Conservation (phyloP, 2,888 invertebrate genomes). For the Phyllotreta cruciferae region DNA sequence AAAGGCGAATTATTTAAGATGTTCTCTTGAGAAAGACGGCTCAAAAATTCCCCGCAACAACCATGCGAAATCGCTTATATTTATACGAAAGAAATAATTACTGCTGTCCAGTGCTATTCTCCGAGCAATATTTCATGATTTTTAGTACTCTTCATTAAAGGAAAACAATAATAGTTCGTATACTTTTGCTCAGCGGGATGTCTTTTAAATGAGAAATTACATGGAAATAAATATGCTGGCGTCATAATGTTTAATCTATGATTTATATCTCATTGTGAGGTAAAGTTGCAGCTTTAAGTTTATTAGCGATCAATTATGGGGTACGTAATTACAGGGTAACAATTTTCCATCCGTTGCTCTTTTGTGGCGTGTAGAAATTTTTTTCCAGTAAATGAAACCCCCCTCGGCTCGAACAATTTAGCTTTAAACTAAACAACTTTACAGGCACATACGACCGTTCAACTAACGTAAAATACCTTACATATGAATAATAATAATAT, state of each 20-base stretch:
- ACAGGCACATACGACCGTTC: too few species aligned
- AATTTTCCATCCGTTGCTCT: too few species aligned
- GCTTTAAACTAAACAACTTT: slow-evolving; percentile 1
- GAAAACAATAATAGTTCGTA: slow-evolving; percentile 31
- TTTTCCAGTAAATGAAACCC: too few species aligned
- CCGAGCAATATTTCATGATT: slow-evolving; percentile 27
- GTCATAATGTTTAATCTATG: slow-evolving; percentile 40
- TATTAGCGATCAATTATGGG: slow-evolving; percentile 36
- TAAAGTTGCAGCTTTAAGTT: slow-evolving; percentile 32
- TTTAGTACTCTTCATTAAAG: slow-evolving; percentile 30
- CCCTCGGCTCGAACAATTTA: too few species aligned
- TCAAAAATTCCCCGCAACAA: slow-evolving; percentile 16
- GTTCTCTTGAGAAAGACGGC: slow-evolving; percentile 9
- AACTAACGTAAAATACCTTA: slow-evolving; percentile 8
- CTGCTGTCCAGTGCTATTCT: slow-evolving; percentile 18
- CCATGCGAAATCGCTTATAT: slow-evolving; percentile 15
- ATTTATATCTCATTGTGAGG: slow-evolving; percentile 39
- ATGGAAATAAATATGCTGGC: slow-evolving; percentile 40
- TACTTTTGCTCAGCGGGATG: slow-evolving; percentile 34
- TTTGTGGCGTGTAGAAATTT: too few species aligned
- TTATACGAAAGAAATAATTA: slow-evolving; percentile 29
- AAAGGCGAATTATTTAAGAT: too few species aligned
- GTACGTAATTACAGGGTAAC: not conserved
- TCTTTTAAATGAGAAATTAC: slow-evolving; percentile 39
- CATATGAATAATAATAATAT: slow-evolving; percentile 31